Evolutionary conservation across 2,113 vertebrate genomes (phyloP).

Genomic region (Aldabrachelys gigantea): DNA sequence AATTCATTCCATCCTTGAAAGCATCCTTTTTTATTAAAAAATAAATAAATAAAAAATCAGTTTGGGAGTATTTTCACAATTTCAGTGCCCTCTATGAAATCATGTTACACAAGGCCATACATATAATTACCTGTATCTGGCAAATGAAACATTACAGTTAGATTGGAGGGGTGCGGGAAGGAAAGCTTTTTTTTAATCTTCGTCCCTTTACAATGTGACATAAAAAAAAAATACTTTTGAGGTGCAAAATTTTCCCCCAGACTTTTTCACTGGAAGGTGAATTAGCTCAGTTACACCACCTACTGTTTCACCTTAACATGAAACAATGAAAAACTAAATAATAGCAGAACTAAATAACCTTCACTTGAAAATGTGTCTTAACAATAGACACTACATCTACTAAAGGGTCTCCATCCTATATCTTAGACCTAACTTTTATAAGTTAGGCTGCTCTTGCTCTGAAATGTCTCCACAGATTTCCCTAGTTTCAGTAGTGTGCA

Average conservation of each 20-base stretch:
- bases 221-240: no score
- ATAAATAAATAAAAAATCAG: not conserved
- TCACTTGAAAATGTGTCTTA: not conserved
- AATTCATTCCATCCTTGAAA: not conserved
- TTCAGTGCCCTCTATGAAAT: no score
- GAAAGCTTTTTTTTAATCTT: not conserved
- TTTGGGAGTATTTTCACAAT: not conserved
- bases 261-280: not conserved
- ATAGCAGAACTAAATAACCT: not conserved
- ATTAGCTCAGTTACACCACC: not conserved
- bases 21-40: not conserved
- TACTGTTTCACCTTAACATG: not conserved
- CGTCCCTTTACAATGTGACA: not conserved
- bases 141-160: no score
- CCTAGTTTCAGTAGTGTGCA: not conserved
- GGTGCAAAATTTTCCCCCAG: no score
- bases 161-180: no score
- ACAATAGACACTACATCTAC: not conserved
- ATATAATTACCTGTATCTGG: no score
- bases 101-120: no score
- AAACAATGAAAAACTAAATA: not conserved
- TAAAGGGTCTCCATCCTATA: not conserved
- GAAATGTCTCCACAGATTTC: not conserved
- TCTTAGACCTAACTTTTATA: not conserved
- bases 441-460: not conserved